Evolutionary conservation across 1,140 invertebrate genomes (phyloP).

Genomic region (Cyrtorhinus lividipennis): DNA sequence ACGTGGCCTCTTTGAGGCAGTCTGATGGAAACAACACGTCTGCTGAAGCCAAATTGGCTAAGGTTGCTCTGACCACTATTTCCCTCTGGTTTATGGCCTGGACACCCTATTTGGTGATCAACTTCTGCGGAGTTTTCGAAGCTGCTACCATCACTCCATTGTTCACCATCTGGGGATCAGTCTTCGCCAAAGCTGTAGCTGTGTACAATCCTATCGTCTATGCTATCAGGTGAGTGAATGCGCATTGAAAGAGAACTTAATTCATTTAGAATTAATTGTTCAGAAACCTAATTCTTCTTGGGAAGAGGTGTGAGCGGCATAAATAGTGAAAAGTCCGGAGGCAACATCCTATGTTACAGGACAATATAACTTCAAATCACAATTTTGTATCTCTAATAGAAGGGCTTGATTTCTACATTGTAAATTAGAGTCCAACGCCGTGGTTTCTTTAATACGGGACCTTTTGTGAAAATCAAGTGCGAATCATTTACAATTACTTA

Average conservation of each 20-base stretch:
- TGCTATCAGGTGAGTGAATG: constrained; percentile 53
- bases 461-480: too few species aligned
- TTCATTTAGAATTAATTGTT: too few species aligned
- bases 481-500: too few species aligned
- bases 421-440: too few species aligned
- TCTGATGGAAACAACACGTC: constrained; percentile 47
- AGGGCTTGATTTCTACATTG: too few species aligned
- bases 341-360: too few species aligned
- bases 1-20: constrained; percentile 58
- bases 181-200: constrained; percentile 64
- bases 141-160: constrained; percentile 48
- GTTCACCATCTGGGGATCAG: constrained; percentile 59
- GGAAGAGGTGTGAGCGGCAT: too few species aligned
- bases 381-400: too few species aligned
- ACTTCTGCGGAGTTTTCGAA: constrained; percentile 57
- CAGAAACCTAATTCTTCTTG: too few species aligned
- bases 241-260: not conserved
- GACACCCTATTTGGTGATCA: constrained; percentile 71
- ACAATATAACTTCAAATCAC: too few species aligned
- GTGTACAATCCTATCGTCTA: constrained; percentile 72
- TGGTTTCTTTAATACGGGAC: too few species aligned
- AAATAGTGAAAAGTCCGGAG: too few species aligned
- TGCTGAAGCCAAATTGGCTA: constrained; percentile 60
- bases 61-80: constrained; percentile 68
- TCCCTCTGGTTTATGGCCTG: constrained; percentile 70